phyloP scores from a whole-genome alignment of 2,888 invertebrate genomes.

The Agrilus cyanescens region DNA sequence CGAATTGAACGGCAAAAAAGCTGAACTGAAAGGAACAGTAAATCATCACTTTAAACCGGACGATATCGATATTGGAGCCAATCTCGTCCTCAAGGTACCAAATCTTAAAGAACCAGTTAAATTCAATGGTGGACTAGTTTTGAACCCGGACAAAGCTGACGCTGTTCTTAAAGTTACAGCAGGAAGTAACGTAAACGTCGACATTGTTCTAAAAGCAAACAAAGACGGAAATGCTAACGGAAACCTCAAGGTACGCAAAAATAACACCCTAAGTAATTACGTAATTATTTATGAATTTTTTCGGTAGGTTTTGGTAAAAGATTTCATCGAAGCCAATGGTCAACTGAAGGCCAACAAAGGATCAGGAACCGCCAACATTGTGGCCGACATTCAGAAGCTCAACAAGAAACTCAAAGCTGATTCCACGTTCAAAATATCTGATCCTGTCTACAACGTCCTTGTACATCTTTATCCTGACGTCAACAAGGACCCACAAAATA shows the following conservation, averaged over 20 bases:
- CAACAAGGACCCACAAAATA: conserved; percentile 57
- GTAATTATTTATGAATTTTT: conserved; percentile 2
- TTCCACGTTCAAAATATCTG: conserved; percentile 47
- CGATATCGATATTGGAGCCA: conserved; percentile 44
- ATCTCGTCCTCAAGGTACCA: conserved; percentile 44
- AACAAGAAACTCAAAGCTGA: conserved; percentile 50
- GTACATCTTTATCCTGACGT: conserved; percentile 55
- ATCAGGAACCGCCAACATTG: conserved; percentile 48
- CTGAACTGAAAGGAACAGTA: conserved; percentile 48
- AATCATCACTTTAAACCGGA: conserved; percentile 43
- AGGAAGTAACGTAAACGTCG: conserved; percentile 40
- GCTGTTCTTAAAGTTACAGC: conserved; percentile 41
- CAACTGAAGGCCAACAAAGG: conserved; percentile 52
- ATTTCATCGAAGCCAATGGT: conserved; percentile 48
- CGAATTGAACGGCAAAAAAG: conserved; percentile 47
- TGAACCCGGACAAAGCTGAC: conserved; percentile 37
- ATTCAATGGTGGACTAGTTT: conserved; percentile 41
- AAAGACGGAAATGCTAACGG: conserved; percentile 36
- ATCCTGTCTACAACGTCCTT: conserved; percentile 48
- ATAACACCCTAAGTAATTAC: too few species aligned
- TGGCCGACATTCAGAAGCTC: conserved; percentile 46
- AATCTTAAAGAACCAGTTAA: conserved; percentile 44
- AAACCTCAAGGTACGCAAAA: conserved; percentile 41
- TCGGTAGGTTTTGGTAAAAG: conserved; percentile 37
- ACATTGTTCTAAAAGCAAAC: conserved; percentile 42